Evolutionary conservation across 2,888 invertebrate genomes (phyloP), one percentile per base, ranked within the genome.

Genomic region (Lycophotia porphyrea): DNA sequence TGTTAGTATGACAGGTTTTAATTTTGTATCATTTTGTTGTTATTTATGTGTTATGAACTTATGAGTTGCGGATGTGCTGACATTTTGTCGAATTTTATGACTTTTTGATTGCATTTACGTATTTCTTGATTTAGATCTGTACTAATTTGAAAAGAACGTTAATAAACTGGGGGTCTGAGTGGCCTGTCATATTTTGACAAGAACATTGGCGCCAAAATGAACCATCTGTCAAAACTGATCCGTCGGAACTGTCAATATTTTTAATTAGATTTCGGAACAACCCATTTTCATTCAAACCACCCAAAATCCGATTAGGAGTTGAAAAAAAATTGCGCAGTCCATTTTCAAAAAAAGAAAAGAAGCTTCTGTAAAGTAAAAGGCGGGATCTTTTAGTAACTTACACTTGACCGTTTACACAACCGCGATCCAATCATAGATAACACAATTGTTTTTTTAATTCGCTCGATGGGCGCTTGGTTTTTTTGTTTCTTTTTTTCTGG

Each of bases 391-490:
- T 90, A 93, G 94, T 94, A 93, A 91, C 93, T 95, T 94, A 94
- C 95, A 94, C 94, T 93, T 93, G 94, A 94, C 92, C 93, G 92
- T 95, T 95, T 95, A 96, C 95, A 95, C 91, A 91, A 95, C 95
- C 95, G 93, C 94, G 96, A 96, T 96, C 94, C 95, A 95, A 96
- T 96, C 96, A 96, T 96, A 96, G 96, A 96, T 96, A 96, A 95
- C 90, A 88, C 90, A 88, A 89, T 91, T 93, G 92, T 93, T 94
- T 92, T 91, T 92, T 91, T 90, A 91, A 92, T 93, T 92, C 90
- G 78, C 80, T 81, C 90, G 78, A 83, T 84, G 87, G 79, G 88
- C 91, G 90, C 92, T 92, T 91, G 90, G 91, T 90, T 89, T 89
- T 90, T 87, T 90, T 91, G 92, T 67, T n/a, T 91, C 91, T 90